Evolutionary conservation across 2,888 invertebrate species (phyloP), one percentile per base, ranked within the genome.

Genomic region (Lasioglossum pauxillum): DNA sequence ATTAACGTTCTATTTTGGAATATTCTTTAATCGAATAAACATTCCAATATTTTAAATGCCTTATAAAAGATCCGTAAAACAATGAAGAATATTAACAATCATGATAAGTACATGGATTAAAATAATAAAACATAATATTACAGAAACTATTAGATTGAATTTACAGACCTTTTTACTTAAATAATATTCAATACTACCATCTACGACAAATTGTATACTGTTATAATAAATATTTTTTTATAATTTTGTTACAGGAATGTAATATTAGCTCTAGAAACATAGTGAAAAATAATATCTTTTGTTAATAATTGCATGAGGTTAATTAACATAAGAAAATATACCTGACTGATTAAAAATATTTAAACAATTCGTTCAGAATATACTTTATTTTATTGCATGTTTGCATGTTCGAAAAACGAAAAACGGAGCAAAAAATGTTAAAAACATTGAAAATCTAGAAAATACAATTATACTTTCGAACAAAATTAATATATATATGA

Each of bases 1-100:
- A 91, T 72, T n/a, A 44, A 27, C 12, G 14, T 57, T 71, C 73
- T 27, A 57, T n/a, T 35, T 41, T 19, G 5, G 12, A 41, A 71
- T 12, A 23, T 71, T 23, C 2, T 38, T 38, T 69, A 19, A 38
- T 38, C 19, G 31, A 69, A 35, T 69, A 4, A 38, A 38, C 23
- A 38, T 23, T 38, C 23, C 23, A 38, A 38, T 23, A 38, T 38
- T 38, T 69, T 19, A 23, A 23, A 38, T 35, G 38, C 10, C 38
- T 19, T 23, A 23, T 19, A 67, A 35, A 10, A 19, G 23, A 69
- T 23, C 23, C 0, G 2, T 38, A 69, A 69, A 38, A 35, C 23
- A 69, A 35, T 35, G 38, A 35, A 69, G 19, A 69, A 38, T 23
- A 69, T 69, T 38, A 69, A 38, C 19, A 69, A 38, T 38, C 38